These are phyloP conservation scores for Chironomus tepperi DNA, from an alignment of 1,140 invertebrate species.

Conservation along the genomic window DNA sequence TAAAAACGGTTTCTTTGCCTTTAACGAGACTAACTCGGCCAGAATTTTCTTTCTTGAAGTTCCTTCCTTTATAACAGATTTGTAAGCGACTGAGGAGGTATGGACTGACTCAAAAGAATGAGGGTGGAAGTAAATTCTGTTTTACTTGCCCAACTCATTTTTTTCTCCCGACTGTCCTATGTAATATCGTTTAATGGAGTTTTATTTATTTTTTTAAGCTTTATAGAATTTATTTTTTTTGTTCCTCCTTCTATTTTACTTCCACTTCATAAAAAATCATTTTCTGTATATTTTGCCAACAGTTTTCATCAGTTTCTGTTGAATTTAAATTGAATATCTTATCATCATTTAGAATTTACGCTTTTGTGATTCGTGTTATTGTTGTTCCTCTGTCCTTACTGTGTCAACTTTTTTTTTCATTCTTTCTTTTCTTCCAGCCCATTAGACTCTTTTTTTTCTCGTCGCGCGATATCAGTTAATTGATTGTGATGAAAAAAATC, in stretches of 20 bases:
- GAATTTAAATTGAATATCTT: constrained; percentile 9
- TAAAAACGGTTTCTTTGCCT: no score
- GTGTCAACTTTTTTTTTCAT: not conserved
- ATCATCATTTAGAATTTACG: constrained; percentile 14
- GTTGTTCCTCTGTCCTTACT: not conserved
- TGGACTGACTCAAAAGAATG: no score
- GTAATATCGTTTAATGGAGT: constrained; percentile 13
- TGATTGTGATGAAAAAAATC: not conserved
- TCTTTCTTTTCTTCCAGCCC: not conserved
- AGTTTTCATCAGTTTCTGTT: not conserved
- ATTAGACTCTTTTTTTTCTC: not conserved
- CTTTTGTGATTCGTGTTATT: not conserved
- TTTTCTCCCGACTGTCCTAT: not conserved
- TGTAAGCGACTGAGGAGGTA: no score
- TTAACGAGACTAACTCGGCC: no score
- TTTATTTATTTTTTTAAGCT: constrained; percentile 14
- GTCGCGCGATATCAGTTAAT: constrained; percentile 3
- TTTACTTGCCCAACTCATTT: not conserved
- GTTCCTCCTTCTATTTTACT: not conserved
- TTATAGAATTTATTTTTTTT: constrained; percentile 10
- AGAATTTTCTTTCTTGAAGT: no score
- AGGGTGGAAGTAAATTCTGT: not conserved
- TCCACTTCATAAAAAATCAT: constrained; percentile 4
- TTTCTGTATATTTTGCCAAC: not conserved
- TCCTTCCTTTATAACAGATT: no score